Percentiles rank a stretch among this genome's conserved stretches.
These are phyloP conservation scores for Podiceps cristatus DNA, from an alignment of 2,113 vertebrate species.

Conservation along the genomic window DNA sequence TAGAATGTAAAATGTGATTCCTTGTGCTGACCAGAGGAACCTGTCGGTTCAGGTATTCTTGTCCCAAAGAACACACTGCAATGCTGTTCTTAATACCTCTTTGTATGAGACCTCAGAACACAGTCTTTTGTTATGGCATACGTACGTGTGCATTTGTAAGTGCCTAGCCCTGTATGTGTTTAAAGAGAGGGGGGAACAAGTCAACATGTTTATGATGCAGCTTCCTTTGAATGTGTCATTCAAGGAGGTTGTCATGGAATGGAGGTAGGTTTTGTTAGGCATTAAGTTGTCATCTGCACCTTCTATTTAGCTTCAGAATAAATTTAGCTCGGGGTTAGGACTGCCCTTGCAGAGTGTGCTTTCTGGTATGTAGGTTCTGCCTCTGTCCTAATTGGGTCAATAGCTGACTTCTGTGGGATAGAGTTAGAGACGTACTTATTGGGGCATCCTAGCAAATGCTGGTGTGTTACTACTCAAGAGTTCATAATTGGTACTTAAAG, in stretches of 20 bases:
- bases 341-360: background rate
- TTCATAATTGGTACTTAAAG: background rate
- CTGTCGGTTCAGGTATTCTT: fast-evolving
- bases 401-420: background rate
- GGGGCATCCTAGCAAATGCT: background rate
- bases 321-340: background rate
- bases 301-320: background rate
- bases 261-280: background rate
- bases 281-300: background rate
- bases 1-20: background rate
- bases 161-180: background rate
- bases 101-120: background rate
- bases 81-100: background rate
- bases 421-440: background rate
- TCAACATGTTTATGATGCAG: background rate
- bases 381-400: background rate
- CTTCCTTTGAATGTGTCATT: background rate
- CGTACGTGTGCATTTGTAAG: background rate
- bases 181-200: background rate
- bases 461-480: background rate
- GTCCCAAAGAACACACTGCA: background rate
- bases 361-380: background rate
- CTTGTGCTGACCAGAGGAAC: background rate
- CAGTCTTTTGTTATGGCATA: background rate
- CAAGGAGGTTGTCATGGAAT: background rate